Conservation (phyloP, 2,888 invertebrate genomes). For the Diarsia dahlii region DNA sequence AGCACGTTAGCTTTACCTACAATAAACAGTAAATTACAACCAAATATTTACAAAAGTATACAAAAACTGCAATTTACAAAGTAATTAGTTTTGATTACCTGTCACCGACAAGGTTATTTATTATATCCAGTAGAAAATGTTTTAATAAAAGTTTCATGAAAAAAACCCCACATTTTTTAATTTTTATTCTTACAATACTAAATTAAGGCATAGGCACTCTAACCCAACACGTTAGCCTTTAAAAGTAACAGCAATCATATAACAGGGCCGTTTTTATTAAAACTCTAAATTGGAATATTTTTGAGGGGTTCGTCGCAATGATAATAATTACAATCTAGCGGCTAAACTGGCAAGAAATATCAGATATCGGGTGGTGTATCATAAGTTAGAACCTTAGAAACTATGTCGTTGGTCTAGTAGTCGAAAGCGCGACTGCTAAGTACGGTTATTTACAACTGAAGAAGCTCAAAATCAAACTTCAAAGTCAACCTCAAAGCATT, state of each 20-base stretch:
- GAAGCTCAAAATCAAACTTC: no score
- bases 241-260: conserved; percentile 19
- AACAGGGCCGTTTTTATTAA: conserved; percentile 4
- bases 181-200: background rate
- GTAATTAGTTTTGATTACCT: conserved; percentile 25
- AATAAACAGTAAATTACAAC: background rate
- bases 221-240: conserved; percentile 5
- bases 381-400: background rate
- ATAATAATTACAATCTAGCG: no score
- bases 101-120: conserved; percentile 6
- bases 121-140: conserved; percentile 5
- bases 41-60: background rate
- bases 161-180: background rate
- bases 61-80: conserved; percentile 1
- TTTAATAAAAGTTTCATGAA: background rate
- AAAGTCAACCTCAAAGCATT: no score
- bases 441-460: no score
- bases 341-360: no score
- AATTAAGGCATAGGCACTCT: background rate
- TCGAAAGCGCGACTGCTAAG: background rate
- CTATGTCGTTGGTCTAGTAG: background rate
- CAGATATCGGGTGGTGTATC: no score
- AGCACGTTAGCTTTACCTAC: background rate
- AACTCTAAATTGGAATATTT: conserved; percentile 8
- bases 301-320: background rate